phyloP scores from a whole-genome alignment of 64 coral and sea anemone species.

The Trachythela sp. region DNA sequence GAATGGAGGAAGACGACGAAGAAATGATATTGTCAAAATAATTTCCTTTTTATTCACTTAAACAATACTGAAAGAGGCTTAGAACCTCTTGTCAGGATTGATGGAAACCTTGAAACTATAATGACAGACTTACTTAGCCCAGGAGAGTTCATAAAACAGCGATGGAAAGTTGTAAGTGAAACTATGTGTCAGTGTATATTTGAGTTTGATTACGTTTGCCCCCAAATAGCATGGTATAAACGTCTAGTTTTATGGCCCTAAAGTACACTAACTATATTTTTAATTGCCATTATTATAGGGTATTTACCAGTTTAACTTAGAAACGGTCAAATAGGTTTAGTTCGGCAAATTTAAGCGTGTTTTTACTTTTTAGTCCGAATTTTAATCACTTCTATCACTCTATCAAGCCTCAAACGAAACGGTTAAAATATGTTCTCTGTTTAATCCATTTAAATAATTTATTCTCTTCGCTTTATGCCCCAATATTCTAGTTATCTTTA shows the following conservation, averaged over 20 bases:
- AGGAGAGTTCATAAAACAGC: constrained; percentile 86
- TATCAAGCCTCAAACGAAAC: neutral
- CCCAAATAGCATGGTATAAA: neutral
- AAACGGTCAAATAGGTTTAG: neutral
- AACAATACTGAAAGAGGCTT: neutral
- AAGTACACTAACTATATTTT: neutral
- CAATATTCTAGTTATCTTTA: neutral
- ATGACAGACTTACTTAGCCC: constrained; percentile 78
- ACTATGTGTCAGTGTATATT: neutral
- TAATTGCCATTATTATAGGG: neutral
- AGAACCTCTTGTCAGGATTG: neutral
- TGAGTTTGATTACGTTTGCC: neutral
- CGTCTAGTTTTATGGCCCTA: neutral
- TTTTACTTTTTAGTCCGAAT: neutral
- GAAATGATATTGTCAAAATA: neutral
- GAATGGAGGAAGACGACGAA: constrained; percentile 10
- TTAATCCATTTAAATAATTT: neutral
- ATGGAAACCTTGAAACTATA: constrained; percentile 34
- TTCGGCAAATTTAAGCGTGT: neutral
- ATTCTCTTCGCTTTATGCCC: neutral
- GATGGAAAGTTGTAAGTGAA: constrained; percentile 99
- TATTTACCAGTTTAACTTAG: neutral
- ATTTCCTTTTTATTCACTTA: neutral
- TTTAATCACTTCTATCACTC: neutral
- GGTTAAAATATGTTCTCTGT: neutral